These are phyloP conservation scores for Aphyosemion australe DNA, from an alignment of 2,113 vertebrate genomes.

Conservation along the genomic window DNA sequence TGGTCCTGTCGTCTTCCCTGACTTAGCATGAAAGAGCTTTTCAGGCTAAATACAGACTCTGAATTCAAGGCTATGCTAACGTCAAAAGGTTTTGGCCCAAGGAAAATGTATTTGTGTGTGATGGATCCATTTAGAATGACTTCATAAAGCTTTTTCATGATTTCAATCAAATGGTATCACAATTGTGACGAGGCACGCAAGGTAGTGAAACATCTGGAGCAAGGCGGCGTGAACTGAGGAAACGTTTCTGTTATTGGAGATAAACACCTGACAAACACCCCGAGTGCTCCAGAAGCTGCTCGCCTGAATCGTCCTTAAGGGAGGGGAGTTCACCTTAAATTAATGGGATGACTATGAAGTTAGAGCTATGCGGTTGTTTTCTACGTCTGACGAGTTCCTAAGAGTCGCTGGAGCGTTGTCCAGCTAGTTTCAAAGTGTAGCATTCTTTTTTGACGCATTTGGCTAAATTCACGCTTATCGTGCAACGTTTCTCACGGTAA, in stretches of 20 bases:
- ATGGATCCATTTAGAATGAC: neutral
- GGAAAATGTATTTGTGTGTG: neutral
- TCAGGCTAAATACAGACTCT: no score
- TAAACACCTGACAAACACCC: conserved; percentile 24
- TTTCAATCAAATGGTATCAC: conserved; percentile 3
- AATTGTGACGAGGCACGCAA: conserved; percentile 1
- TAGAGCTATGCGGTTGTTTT: conserved; percentile 16
- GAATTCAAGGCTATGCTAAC: no score
- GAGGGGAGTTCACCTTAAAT: conserved; percentile 2
- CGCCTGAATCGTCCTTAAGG: conserved; percentile 7
- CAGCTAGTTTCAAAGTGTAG: conserved; percentile 27
- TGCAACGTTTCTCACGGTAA: conserved; percentile 50
- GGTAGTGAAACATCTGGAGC: conserved; percentile 26
- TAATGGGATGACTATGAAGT: neutral
- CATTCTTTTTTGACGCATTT: conserved; percentile 45
- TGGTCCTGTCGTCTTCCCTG: no score
- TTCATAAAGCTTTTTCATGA: conserved; percentile 5
- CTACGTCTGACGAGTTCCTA: conserved; percentile 5
- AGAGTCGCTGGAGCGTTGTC: conserved; percentile 6
- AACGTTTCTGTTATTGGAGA: conserved; percentile 29
- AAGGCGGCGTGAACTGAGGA: neutral
- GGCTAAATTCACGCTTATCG: conserved; percentile 36
- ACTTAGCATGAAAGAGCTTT: no score
- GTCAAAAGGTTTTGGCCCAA: neutral
- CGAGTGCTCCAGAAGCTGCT: conserved; percentile 33